Base-by-base conservation (phyloP, 2,113 vertebrate species). In the Paracyprichromis sp. region DNA sequence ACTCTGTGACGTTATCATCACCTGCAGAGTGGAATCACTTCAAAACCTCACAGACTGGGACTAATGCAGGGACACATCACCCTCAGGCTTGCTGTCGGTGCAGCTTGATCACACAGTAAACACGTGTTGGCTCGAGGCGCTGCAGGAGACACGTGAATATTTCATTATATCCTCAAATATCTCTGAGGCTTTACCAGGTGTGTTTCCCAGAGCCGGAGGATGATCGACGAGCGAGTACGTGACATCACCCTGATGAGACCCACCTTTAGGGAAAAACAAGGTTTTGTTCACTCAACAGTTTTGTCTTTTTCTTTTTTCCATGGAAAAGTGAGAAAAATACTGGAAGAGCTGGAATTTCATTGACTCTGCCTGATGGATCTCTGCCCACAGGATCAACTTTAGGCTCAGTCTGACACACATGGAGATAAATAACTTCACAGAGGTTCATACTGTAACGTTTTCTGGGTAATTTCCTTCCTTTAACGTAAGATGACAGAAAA, bases 11-110 rank as follows among this genome's bases (percentile, higher is more conserved):
- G 13, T 71, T 1, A 1, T 19, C n/a, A 0, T 7, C 31, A 66
- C 66, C 19, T 21, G n/a, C 63, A 69, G 63, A 14, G n/a, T 21
- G n/a, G 12, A 71, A 9, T 71, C 38, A 9, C 16, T 59, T 31
- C 3, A 59, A 59, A 59, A 17, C 6, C 6, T 29, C 13, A 19
- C 3, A 3, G 21, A 8, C 12, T 14, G 8, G 8, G n/a, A 38
- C 7, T 13, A 9, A 40, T 40, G 63, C 19, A 59, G 8, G 56
- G 6, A 71, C 31, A 31, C 57, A 0, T 59, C 56, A 9, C 0
- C 36, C 13, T 71, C 66, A 43, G 21, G 8, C 10, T 31, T 16
- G 8, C 57, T 24, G 38, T 71, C 12, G 3, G 36, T 43, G 36
- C 66, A 16, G 19, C 8, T 43, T 8, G 36, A 43, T 71, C 66